Percentiles rank a stretch among this genome's conserved stretches.
Evolutionary conservation across 2,888 invertebrate genomes (phyloP).

Genomic region (Syritta pipiens): DNA sequence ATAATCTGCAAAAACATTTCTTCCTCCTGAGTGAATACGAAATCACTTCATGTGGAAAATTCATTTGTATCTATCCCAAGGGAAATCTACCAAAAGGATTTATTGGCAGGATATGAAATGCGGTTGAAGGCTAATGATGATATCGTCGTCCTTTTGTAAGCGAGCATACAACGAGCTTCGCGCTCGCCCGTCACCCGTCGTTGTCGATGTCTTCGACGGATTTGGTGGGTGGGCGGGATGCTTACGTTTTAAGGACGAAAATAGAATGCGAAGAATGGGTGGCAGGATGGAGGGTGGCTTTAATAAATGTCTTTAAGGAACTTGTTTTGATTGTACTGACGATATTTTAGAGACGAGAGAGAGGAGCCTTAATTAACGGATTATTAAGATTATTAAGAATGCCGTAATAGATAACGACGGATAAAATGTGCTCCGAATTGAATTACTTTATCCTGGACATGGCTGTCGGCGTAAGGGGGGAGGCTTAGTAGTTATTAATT

Average conservation of each 20-base stretch:
- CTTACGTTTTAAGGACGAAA: no score
- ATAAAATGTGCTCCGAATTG: conserved; percentile 10
- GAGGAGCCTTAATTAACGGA: conserved; percentile 32
- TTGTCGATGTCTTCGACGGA: no score
- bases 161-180: no score
- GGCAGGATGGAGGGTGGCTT: not conserved
- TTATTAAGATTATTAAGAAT: conserved; percentile 10
- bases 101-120: conserved; percentile 55
- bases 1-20: conserved; percentile 51
- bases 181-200: no score
- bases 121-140: conserved; percentile 62
- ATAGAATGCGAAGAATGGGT: not conserved
- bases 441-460: not conserved
- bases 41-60: conserved; percentile 61
- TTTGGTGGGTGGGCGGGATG: not conserved
- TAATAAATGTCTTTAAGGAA: conserved; percentile 34
- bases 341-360: not conserved
- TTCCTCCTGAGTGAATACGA: conserved; percentile 47
- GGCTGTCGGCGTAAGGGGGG: not conserved
- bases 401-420: conserved; percentile 30
- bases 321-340: conserved; percentile 30
- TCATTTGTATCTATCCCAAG: conserved; percentile 55
- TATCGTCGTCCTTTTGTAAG: conserved; percentile 33
- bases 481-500: no score
- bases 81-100: conserved; percentile 55